phyloP scores from a whole-genome alignment of 1,140 invertebrate genomes.

The Scaptomyza graminum region DNA sequence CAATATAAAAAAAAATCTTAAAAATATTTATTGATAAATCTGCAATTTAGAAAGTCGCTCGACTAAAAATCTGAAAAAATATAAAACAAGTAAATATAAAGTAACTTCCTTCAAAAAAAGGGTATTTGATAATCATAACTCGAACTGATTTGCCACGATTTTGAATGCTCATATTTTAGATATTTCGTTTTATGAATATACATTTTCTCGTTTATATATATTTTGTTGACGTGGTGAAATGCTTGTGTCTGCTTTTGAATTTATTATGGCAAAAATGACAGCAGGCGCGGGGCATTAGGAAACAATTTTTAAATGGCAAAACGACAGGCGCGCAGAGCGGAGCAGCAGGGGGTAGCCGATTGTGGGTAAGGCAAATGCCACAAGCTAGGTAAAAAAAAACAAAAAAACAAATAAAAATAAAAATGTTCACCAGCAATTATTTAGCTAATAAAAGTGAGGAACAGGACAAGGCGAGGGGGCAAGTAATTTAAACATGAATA shows the following conservation, averaged over 20 bases:
- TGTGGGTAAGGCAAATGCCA: slow-evolving; percentile 9
- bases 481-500: too few relatives aligned
- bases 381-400: slow-evolving; percentile 6
- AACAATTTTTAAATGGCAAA: slow-evolving; percentile 54
- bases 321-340: slow-evolving; percentile 43
- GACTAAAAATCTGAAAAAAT: too few relatives aligned
- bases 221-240: slow-evolving; percentile 16
- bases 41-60: too few relatives aligned
- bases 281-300: slow-evolving; percentile 26
- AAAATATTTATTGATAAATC: too few relatives aligned
- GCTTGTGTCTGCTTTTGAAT: slow-evolving; percentile 61
- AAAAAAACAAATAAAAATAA: background rate
- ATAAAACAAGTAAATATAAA: too few relatives aligned
- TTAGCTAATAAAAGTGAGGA: slow-evolving; percentile 63
- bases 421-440: slow-evolving; percentile 72
- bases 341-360: background rate
- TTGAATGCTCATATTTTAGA: background rate
- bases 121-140: background rate
- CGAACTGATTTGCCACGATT: background rate
- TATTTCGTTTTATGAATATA: background rate
- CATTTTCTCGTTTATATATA: background rate
- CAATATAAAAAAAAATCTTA: too few relatives aligned
- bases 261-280: slow-evolving; percentile 63
- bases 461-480: too few relatives aligned
- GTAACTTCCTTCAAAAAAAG: background rate